Evolutionary conservation across 2,113 vertebrate species (phyloP).

Genomic region (Manacus vitellinus): DNA sequence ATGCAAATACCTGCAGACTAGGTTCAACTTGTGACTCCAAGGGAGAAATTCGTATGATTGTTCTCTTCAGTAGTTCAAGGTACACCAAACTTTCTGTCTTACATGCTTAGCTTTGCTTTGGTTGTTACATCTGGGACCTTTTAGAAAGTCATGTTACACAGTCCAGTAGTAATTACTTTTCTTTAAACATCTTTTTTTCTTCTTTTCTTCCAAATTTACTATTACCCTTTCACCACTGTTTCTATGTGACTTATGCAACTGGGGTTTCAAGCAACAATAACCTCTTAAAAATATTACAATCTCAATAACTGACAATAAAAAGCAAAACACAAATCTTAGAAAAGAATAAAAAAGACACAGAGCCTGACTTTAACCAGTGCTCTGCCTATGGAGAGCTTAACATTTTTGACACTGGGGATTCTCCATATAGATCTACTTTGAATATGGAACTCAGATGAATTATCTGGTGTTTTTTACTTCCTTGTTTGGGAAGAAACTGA

Average conservation of each 20-base stretch:
- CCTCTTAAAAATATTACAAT: neutral
- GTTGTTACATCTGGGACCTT: neutral
- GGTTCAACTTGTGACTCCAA: neutral
- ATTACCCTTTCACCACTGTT: neutral
- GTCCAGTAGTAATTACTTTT: neutral
- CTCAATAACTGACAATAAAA: neutral
- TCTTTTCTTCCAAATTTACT: neutral
- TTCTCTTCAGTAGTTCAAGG: neutral
- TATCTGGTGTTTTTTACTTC: neutral
- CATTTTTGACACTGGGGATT: neutral
- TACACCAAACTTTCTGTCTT: neutral
- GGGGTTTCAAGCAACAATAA: neutral
- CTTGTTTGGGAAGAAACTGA: neutral
- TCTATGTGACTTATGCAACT: neutral
- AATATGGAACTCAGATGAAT: neutral
- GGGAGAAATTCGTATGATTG: neutral
- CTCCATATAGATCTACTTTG: neutral
- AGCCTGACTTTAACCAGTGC: neutral
- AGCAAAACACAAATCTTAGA: neutral
- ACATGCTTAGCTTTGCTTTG: neutral
- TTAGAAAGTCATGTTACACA: neutral
- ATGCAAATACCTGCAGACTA: neutral
- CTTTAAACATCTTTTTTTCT: neutral
- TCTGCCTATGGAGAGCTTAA: neutral
- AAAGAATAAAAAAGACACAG: neutral